phyloP scores from a whole-genome alignment of 2,888 invertebrate species.

The Hipparchia sbordonii region DNA sequence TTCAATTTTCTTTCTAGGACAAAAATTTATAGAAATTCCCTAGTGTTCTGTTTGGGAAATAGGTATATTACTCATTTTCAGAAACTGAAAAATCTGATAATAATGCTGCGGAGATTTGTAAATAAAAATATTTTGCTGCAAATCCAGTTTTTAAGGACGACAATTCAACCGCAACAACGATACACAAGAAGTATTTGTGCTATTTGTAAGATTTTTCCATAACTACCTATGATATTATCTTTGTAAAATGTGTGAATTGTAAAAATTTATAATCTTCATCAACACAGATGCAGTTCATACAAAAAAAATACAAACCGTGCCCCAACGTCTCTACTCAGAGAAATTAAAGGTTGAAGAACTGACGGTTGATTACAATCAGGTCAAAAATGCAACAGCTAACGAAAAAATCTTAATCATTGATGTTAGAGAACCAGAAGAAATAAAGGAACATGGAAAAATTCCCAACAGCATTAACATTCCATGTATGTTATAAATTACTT shows the following conservation, averaged over 20 bases:
- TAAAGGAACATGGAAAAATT: slow-evolving; percentile 86
- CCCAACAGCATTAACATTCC: slow-evolving; percentile 91
- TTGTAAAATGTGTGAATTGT: not conserved
- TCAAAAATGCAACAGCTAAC: slow-evolving; percentile 61
- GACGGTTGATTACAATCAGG: slow-evolving; percentile 70
- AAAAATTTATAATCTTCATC: not conserved
- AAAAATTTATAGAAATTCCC: too few relatives aligned
- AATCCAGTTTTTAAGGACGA: slow-evolving; percentile 7
- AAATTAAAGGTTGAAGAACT: slow-evolving; percentile 51
- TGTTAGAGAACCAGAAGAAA: slow-evolving; percentile 89
- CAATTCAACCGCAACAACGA: slow-evolving; percentile 11
- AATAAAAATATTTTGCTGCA: slow-evolving; percentile 26
- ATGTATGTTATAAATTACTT: slow-evolving; percentile 75
- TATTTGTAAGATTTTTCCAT: slow-evolving; percentile 21
- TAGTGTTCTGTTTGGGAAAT: not conserved
- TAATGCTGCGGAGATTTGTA: slow-evolving; percentile 25
- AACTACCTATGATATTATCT: not conserved
- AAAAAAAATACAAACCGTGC: slow-evolving; percentile 4
- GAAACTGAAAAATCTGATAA: not conserved
- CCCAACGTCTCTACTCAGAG: slow-evolving; percentile 52
- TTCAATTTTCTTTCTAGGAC: too few relatives aligned
- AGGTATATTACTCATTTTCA: not conserved
- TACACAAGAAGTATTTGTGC: not conserved
- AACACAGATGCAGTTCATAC: slow-evolving; percentile 15
- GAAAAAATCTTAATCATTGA: slow-evolving; percentile 84